Conservation (phyloP, 1,140 invertebrate genomes). For the Cyclina sinensis region DNA sequence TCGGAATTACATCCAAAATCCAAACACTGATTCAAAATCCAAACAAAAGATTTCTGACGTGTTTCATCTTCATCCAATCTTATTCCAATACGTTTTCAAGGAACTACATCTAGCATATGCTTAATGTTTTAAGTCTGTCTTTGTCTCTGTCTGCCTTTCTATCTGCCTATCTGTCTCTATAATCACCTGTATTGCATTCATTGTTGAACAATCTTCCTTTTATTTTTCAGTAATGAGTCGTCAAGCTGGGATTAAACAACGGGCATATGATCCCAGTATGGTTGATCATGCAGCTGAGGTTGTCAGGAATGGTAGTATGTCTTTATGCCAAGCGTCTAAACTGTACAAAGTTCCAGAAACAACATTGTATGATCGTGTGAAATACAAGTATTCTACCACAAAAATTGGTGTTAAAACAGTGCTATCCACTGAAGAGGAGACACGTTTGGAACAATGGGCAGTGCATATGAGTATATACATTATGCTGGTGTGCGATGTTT, state of each 20-base stretch:
- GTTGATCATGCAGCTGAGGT: constrained; percentile 16
- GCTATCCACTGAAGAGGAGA: constrained; percentile 3
- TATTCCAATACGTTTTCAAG: background rate
- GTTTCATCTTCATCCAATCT: background rate
- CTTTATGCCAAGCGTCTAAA: constrained; percentile 10
- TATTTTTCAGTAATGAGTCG: constrained; percentile 36
- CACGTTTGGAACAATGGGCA: constrained; percentile 31
- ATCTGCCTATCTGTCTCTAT: background rate
- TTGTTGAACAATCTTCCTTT: background rate
- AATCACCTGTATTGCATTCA: background rate
- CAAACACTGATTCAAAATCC: background rate
- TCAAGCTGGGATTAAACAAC: constrained; percentile 12
- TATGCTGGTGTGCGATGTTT: too few species aligned
- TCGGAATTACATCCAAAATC: background rate
- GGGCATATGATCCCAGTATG: background rate
- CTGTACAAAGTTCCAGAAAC: constrained; percentile 10
- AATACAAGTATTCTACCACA: constrained; percentile 22
- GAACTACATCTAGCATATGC: background rate
- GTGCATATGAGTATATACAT: too few species aligned
- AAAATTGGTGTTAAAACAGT: background rate
- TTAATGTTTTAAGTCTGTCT: background rate
- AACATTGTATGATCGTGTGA: constrained; percentile 20
- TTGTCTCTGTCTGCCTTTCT: background rate
- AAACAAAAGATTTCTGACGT: background rate
- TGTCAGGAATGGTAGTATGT: constrained; percentile 25